Evolutionary conservation across 2,888 invertebrate genomes (phyloP).

Genomic region (Acanthosepion esculentum): DNA sequence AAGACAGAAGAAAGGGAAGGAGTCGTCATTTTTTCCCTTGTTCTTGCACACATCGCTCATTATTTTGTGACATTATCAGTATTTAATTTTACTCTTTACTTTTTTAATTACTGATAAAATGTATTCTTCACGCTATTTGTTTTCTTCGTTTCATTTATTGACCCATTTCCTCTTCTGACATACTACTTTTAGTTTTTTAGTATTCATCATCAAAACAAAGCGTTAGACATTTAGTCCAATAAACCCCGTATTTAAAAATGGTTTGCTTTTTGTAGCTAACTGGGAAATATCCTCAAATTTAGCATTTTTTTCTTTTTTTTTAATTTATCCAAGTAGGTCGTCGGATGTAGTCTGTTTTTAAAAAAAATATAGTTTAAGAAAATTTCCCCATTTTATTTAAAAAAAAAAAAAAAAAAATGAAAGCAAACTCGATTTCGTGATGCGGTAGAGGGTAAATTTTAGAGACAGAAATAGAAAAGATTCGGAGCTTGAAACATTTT

Average conservation of each 20-base stretch:
- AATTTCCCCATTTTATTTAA: background rate
- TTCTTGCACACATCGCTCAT: background rate
- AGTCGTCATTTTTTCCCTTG: background rate
- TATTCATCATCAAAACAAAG: conserved; percentile 17
- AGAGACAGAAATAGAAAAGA: too few species aligned
- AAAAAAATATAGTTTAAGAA: background rate
- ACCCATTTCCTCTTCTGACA: background rate
- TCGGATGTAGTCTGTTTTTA: background rate
- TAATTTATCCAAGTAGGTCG: background rate
- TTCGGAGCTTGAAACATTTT: too few species aligned
- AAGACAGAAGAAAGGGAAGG: background rate
- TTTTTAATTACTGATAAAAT: background rate
- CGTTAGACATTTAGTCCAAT: background rate
- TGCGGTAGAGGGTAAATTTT: too few species aligned
- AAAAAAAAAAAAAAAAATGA: too few species aligned
- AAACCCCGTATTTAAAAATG: too few species aligned
- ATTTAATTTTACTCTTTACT: background rate
- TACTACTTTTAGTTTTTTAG: background rate
- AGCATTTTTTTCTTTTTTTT: background rate
- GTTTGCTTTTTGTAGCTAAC: too few species aligned
- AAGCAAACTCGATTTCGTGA: too few species aligned
- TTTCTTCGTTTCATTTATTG: background rate
- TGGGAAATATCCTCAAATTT: too few species aligned
- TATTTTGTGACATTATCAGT: background rate
- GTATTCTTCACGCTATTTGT: background rate